Base-by-base conservation (phyloP, 1,140 invertebrate species). In the Sycobia sp. region DNA sequence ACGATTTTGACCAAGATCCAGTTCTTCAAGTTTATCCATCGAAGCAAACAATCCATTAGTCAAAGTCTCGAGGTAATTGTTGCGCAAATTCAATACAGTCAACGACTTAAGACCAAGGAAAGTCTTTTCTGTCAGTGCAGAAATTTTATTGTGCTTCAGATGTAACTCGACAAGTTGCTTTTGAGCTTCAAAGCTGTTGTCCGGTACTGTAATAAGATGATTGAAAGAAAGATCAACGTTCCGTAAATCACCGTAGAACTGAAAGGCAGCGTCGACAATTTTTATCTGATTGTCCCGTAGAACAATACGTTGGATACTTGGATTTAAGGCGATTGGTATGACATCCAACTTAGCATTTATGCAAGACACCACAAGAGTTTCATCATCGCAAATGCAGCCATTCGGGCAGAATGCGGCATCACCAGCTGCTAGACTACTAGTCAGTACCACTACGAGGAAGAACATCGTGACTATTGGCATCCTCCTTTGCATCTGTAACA, bases 301-400 rank as follows among this genome's bases (percentile, higher is more conserved):
- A 46, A 91, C 88, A 56, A 94, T 86, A 22, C 91, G 84, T 75
- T 92, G 90, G 55, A 95, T 91, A 67, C 89, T 90, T 3, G 94
- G 94, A 79, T 96, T 96, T 41, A 96, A 83, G 1, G 93, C 91
- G 67, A 96, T 95, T 36, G 94, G 94, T 43, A 96, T 88, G 14
- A 94, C 91, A 78, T 95, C 92, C 39, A 96, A 82, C 62, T 90
- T 91, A 67, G 90, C 92, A 71, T 89, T 88, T 66, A 92, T 87
- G 76, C 94, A 96, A 49, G 89, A 87, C 0, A 95, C 94, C n/a
- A 92, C 88, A 51, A 94, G 86, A 0, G 88, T 93, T 51, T 94
- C 91, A 71, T 96, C 93, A 78, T 96, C 91, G 80, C 93, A 95
- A 73, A 83, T 87, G 76, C 93, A 95, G 54, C 88, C 89, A 60